Conservation (phyloP, 2,797 vertebrate genomes). For the Acropternis orthonyx region DNA sequence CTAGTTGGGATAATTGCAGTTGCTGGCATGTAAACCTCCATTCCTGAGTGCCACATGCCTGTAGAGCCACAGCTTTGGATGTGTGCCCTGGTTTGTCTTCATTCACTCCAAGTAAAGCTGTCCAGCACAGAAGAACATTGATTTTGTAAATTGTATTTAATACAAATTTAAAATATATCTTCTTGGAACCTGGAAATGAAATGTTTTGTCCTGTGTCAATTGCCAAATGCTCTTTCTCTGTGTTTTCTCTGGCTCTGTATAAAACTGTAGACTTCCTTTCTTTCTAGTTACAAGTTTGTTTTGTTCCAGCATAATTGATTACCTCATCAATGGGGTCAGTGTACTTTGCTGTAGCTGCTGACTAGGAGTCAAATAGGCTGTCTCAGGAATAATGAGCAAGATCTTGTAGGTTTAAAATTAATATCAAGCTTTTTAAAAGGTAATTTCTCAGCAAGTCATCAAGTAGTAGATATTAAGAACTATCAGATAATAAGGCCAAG, state of each 20-base stretch:
- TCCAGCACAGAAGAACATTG: background rate
- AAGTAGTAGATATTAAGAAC: slow-evolving; percentile 9
- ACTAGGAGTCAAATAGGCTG: slow-evolving; percentile 23
- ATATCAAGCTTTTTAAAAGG: slow-evolving; percentile 42
- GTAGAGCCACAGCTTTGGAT: slow-evolving; percentile 33
- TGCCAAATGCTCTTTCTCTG: slow-evolving; percentile 13
- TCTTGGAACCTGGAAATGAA: slow-evolving; percentile 15
- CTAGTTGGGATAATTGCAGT: slow-evolving; percentile 43
- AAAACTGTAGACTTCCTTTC: slow-evolving; percentile 15
- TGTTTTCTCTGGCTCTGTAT: background rate
- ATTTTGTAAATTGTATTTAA: slow-evolving; percentile 24
- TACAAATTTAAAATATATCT: slow-evolving; percentile 29
- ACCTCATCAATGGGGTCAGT: slow-evolving; percentile 57
- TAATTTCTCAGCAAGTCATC: slow-evolving; percentile 60
- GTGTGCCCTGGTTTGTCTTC: slow-evolving; percentile 30
- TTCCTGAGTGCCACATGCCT: slow-evolving; percentile 41
- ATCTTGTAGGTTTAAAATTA: slow-evolving; percentile 32
- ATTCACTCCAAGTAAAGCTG: slow-evolving; percentile 16
- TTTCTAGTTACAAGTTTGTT: slow-evolving; percentile 37
- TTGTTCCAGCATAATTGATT: slow-evolving; percentile 61
- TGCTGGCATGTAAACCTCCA: background rate
- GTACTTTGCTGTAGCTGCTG: slow-evolving; percentile 43
- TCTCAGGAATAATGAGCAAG: slow-evolving; percentile 31
- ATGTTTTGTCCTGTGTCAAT: slow-evolving; percentile 1
- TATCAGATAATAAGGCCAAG: slow-evolving; percentile 47